phyloP scores from a whole-genome alignment of 2,113 vertebrate genomes.

The Talpa occidentalis region DNA sequence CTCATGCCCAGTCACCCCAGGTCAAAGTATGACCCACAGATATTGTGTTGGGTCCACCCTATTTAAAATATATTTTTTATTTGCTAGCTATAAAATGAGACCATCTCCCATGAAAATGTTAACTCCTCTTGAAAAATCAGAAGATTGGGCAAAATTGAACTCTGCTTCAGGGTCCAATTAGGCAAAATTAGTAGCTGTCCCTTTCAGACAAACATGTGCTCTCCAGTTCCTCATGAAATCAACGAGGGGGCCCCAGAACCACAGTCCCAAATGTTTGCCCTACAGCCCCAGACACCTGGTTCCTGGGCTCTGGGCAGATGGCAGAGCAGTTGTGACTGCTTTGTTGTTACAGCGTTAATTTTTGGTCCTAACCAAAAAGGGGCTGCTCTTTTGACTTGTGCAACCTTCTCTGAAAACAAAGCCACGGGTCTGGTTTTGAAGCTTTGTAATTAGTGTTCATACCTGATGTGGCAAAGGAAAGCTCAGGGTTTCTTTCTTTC shows the following conservation, averaged over 20 bases:
- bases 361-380: not conserved
- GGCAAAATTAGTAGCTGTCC: not conserved
- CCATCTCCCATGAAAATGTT: not conserved
- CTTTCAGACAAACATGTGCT: not conserved
- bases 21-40: not conserved
- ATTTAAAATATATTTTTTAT: not conserved
- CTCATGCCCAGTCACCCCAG: not conserved
- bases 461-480: not conserved
- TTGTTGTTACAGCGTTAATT: not conserved
- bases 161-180: not conserved
- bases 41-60: not conserved
- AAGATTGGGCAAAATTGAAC: not conserved
- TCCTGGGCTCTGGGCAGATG: not conserved
- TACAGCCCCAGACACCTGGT: not conserved
- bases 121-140: constrained; percentile 12
- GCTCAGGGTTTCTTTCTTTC: too few relatives aligned
- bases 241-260: not conserved
- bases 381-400: not conserved
- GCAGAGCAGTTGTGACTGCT: not conserved
- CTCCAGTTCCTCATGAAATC: not conserved
- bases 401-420: not conserved
- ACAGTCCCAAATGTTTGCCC: not conserved
- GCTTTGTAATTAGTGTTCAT: not conserved
- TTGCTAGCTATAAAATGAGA: not conserved
- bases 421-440: not conserved